Evolutionary conservation across 2,113 vertebrate genomes (phyloP).

Genomic region (Zosterops borbonicus): DNA sequence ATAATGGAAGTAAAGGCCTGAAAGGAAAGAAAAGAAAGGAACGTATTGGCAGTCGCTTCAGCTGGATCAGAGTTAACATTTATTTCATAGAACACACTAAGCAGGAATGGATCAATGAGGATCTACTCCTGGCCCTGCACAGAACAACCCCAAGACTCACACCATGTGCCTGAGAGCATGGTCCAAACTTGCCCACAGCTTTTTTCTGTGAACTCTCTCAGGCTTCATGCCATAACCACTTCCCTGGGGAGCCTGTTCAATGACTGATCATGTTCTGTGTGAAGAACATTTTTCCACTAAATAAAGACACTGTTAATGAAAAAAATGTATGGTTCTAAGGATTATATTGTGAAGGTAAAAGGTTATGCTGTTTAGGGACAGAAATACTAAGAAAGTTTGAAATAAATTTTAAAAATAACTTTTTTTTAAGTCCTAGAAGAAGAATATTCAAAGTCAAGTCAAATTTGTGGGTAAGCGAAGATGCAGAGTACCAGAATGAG

Average conservation of each 20-base stretch:
- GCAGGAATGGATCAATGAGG: not conserved
- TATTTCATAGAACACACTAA: not conserved
- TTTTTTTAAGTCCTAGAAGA: not conserved
- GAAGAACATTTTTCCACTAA: not conserved
- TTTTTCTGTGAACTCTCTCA: not conserved
- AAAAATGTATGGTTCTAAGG: not conserved
- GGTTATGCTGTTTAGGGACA: not conserved
- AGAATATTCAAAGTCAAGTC: not conserved
- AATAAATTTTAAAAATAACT: not conserved
- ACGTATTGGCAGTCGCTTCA: not conserved
- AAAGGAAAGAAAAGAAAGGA: not conserved
- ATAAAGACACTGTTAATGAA: not conserved
- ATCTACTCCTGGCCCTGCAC: not conserved
- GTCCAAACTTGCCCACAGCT: not conserved
- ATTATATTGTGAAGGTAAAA: not conserved
- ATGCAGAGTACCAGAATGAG: not conserved
- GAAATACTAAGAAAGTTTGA: not conserved
- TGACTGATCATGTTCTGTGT: not conserved
- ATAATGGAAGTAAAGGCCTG: not conserved
- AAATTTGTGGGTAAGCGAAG: not conserved
- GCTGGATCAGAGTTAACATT: not conserved
- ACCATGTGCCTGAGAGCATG: not conserved
- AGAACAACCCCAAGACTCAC: not conserved
- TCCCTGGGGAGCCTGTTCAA: not conserved
- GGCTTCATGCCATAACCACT: accelerated